Evolutionary conservation across 1,140 invertebrate species (phyloP).

Genomic region (Polypedilum pembai): DNA sequence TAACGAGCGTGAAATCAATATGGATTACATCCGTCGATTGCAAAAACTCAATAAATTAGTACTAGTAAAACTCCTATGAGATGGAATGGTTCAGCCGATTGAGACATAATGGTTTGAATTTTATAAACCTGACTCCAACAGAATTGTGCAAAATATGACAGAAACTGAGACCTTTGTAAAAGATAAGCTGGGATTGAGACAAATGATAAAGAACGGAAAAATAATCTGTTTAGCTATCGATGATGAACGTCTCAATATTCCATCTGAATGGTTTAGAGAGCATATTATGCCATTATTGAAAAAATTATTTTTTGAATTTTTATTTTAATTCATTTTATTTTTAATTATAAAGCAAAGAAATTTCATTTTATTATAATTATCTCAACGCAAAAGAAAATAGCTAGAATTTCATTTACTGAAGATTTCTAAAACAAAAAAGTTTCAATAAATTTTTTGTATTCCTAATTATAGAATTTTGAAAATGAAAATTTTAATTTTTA

Average conservation of each 20-base stretch:
- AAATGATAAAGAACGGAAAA: constrained; percentile 47
- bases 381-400: too few relatives aligned
- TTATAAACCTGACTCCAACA: constrained; percentile 67
- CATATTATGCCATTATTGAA: constrained; percentile 55
- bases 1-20: constrained; percentile 69
- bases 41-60: constrained; percentile 77
- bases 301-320: too few relatives aligned
- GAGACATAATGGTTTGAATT: constrained; percentile 92
- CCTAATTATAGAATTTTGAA: too few relatives aligned
- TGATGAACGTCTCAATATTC: constrained; percentile 78
- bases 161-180: constrained; percentile 57
- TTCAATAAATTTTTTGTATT: too few relatives aligned
- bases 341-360: too few relatives aligned
- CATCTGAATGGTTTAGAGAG: constrained; percentile 72
- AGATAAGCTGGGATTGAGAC: constrained; percentile 78
- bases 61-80: constrained; percentile 84
- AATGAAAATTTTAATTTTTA: too few relatives aligned
- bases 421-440: too few relatives aligned
- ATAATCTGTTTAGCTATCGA: background rate
- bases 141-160: constrained; percentile 51
- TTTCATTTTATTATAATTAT: too few relatives aligned
- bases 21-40: constrained; percentile 66
- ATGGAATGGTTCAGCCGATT: constrained; percentile 83
- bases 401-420: too few relatives aligned
- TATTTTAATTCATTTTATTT: too few relatives aligned